Evolutionary conservation across 2,113 vertebrate species (phyloP), one percentile per base, ranked within the genome.

Genomic region (Oryzias curvinotus): DNA sequence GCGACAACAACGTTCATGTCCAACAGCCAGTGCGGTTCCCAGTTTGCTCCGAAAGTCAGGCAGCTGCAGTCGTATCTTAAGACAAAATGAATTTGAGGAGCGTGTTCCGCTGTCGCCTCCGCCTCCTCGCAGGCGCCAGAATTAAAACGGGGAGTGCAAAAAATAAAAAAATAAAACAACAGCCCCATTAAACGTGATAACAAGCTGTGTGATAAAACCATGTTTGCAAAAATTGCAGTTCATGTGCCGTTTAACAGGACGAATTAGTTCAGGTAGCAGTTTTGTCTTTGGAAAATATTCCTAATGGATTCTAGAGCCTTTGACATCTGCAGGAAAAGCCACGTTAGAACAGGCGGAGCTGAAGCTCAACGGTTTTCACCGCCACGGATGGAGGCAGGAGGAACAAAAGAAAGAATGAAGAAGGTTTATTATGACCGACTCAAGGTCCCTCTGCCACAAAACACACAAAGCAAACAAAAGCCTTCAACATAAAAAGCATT

Each of bases 101-200:
- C 70, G 17, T n/a, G 45, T 14, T n/a, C 51, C 3, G 57, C 69
- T 69, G 60, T 62, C 71, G 68, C 74, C 62, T 1, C 68, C 62
- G 65, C 66, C 74, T 76, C 74, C 65, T 76, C 68, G 4, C 65
- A 52, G 68, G 68, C 66, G 62, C 68, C 14, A 61, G 67, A 81
- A 79, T 74, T 75, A 77, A 77, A 77, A 57, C 77, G 16, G 68
- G 62, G 68, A 55, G 71, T 66, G 77, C 68, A 51, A 66, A 2
- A 54, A 69, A 64, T 43, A 68, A 65, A 63, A 60, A 78, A 75
- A 71, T 78, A 70, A 1, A 75, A 77, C 79, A 67, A 65, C 28
- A 52, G 52, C 71, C 74, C 71, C 77, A 80, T 86, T 84, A 84
- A 71, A 80, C 10, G 71, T 47, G 62, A 77, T 77, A 79, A 86